Percentiles rank a stretch among this genome's conserved stretches.
These are phyloP conservation scores for Antedon mediterranea DNA, from an alignment of 53 echinoderm and acorn worm genomes.

Conservation along the genomic window DNA sequence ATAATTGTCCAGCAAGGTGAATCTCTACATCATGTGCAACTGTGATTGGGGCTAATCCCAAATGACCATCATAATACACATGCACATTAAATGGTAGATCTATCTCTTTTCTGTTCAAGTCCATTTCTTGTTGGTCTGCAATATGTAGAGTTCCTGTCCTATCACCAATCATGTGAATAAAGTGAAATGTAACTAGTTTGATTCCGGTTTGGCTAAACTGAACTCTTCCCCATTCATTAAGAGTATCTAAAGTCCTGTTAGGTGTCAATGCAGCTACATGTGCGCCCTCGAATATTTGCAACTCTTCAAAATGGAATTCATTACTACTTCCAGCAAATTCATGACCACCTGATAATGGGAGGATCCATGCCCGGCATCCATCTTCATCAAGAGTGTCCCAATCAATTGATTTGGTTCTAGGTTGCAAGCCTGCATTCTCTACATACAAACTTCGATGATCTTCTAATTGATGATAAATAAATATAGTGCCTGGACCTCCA, in stretches of 20 bases:
- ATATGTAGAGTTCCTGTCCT: slow-evolving; percentile 67
- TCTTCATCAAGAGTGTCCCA: slow-evolving; percentile 72
- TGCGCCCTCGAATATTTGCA: slow-evolving; percentile 72
- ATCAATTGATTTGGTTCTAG: slow-evolving; percentile 52
- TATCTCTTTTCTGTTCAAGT: slow-evolving; percentile 64
- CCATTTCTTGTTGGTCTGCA: slow-evolving; percentile 72
- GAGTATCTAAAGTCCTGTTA: slow-evolving; percentile 21
- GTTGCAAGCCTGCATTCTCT: slow-evolving; percentile 52
- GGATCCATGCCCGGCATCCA: slow-evolving; percentile 82
- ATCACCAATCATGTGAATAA: slow-evolving; percentile 80
- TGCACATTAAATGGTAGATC: slow-evolving; percentile 80
- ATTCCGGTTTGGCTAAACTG: background rate
- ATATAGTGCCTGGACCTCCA: slow-evolving; percentile 76
- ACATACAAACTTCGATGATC: slow-evolving; percentile 73
- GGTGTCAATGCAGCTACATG: slow-evolving; percentile 53
- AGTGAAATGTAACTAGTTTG: slow-evolving; percentile 26
- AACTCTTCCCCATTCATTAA: background rate
- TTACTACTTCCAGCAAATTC: slow-evolving; percentile 53
- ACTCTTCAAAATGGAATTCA: slow-evolving; percentile 75
- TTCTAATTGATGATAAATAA: slow-evolving; percentile 56
- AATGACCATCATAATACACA: slow-evolving; percentile 69
- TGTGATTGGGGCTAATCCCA: slow-evolving; percentile 67
- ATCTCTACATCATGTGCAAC: slow-evolving; percentile 82
- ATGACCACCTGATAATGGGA: slow-evolving; percentile 60
- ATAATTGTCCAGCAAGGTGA: slow-evolving; percentile 58